Conservation (phyloP, 2,888 invertebrate species). For the Leptinotarsa tumamoca region DNA sequence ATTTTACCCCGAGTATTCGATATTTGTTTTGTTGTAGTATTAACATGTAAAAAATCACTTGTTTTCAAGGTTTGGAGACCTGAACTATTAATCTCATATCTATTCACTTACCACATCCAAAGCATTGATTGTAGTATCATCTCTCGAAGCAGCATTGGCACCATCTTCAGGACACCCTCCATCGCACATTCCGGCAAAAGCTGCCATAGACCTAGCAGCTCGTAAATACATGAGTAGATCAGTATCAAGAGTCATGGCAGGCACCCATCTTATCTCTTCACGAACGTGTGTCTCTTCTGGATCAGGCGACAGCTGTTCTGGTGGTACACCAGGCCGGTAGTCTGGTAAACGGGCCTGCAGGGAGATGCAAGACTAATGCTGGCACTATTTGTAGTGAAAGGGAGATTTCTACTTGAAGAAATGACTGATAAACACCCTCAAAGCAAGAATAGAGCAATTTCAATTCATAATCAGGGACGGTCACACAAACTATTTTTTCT, state of each 20-base stretch:
- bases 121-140: conserved; percentile 97
- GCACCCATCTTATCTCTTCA: conserved; percentile 91
- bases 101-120: conserved; percentile 80
- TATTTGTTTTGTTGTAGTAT: too few species aligned
- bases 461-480: too few species aligned
- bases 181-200: conserved; percentile 98
- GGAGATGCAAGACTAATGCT: conserved; percentile 12
- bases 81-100: too few species aligned
- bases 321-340: conserved; percentile 69
- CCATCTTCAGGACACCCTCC: conserved; percentile 97
- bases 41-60: too few species aligned
- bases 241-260: conserved; percentile 91
- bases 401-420: conserved; percentile 6
- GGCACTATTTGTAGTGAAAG: background rate
- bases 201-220: conserved; percentile 97
- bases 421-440: background rate
- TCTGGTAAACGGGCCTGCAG: conserved; percentile 64
- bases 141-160: conserved; percentile 95
- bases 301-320: conserved; percentile 69
- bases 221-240: conserved; percentile 97
- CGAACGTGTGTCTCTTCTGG: conserved; percentile 71
- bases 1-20: too few species aligned
- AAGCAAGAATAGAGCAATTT: too few species aligned
- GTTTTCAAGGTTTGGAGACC: too few species aligned
- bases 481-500: too few species aligned